Base-by-base conservation (phyloP, 2,888 invertebrate genomes). In the Tryphoninae sp. region DNA sequence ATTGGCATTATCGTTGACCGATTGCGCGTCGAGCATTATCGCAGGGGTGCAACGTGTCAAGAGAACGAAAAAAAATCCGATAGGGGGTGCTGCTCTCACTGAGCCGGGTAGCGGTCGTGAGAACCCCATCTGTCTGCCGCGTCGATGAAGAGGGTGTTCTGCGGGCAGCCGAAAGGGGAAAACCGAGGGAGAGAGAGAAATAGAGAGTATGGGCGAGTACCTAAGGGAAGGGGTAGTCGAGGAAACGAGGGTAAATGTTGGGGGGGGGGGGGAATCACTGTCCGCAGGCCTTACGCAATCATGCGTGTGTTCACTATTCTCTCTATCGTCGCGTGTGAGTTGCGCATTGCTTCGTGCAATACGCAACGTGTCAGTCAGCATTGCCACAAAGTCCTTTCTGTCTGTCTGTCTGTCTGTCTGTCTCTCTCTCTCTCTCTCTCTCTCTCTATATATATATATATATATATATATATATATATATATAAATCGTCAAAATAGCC, bases 201-300 rank as follows among this genome's bases (percentile, higher is more conserved):
- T 22, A 22, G 64, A 22, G 64, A 26, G 33, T 7, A 49, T 22
- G 49, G 13, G n/a, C 13, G 49, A 49, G 49, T 2, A 7, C 2
- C 13, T 6, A 40, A 61, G 11, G 13, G 59, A 45, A 4, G 49
- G 59, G 45, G 45, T 45, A 61, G 40, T 23, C 61, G 67, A 53
- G 53, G 42, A 71, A 78, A 75, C 45, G 45, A 73, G 78, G 78
- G 78, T 78, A 75, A 65, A 51, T 11, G 53, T 19, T 33, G 33
- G 42, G 86, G 81, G 77, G 82, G 87, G 86, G 86, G 90, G 33
- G 78, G 91, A 91, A 91, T 91, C 91, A 91, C 87, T 90, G 90
- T 89, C 90, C 89, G 88, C 88, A 86, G 86, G 86, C 89, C 89
- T 90, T 90, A 90, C 84, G 89, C 89, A 90, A 89, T 90, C 90